Evolutionary conservation across 2,797 vertebrate genomes (phyloP).

Genomic region (Hephaestus fuliginosus): DNA sequence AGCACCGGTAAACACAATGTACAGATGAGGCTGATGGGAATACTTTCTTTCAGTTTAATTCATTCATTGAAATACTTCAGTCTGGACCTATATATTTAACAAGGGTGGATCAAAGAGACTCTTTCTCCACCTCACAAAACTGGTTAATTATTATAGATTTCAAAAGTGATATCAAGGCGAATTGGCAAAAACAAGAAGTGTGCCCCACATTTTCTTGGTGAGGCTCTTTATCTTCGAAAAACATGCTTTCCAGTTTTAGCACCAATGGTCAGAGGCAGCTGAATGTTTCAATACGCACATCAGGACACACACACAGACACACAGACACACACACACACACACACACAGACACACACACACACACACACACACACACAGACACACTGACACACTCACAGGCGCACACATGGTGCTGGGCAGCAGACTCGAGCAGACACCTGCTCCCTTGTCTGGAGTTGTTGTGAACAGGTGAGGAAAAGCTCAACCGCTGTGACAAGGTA

Average conservation of each 20-base stretch:
- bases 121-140: not conserved
- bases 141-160: not conserved
- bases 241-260: conserved; percentile 33
- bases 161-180: not conserved
- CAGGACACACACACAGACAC: not conserved
- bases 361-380: not conserved
- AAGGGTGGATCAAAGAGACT: not conserved
- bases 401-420: conserved; percentile 16
- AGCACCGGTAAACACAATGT: not conserved
- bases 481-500: conserved; percentile 66
- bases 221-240: conserved; percentile 33
- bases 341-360: not conserved
- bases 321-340: not conserved
- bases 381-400: not conserved
- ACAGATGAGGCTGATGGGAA: not conserved
- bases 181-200: not conserved
- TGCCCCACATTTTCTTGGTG: not conserved
- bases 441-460: conserved; percentile 66
- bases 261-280: conserved; percentile 25
- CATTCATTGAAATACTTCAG: too few relatives aligned
- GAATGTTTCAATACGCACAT: conserved; percentile 38
- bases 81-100: too few relatives aligned
- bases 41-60: too few relatives aligned
- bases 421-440: conserved; percentile 68
- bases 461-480: conserved; percentile 73